Base-by-base conservation (phyloP, 2,888 invertebrate species). In the Agriotes lineatus region DNA sequence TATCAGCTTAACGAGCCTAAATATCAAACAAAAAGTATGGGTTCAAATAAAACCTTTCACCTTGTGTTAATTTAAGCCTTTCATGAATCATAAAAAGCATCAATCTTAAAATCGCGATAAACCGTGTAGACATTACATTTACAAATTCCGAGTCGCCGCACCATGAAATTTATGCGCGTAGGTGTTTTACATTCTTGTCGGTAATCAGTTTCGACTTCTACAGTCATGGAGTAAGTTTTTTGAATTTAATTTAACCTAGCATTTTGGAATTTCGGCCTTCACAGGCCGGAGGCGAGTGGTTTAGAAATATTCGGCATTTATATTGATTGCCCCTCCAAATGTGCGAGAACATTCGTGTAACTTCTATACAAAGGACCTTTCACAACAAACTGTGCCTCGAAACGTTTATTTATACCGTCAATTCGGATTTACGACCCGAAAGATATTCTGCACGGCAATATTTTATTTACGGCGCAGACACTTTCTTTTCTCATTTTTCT, bases 401-500 rank as follows among this genome's bases (percentile, higher is more conserved):
- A 72, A 71, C 71, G 70, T 71, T 75, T 75, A 70, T 74, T 71
- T 74, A 62, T 62, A 66, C 70, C 70, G 72, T 71, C 73, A 72
- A 75, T 73, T 70, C 44, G 61, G 64, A 75, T 75, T 75, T 75
- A 75, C 70, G 70, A 69, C 54, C 58, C 62, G 57, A 58, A 64
- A 63, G 58, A 56, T 50, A 52, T 61, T 61, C 50, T 39, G 25
- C 60, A 44, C 58, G 63, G 65, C 65, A 68, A 63, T 69, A 72
- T 72, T 71, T 74, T 72, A 72, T 72, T 74, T 74, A 73, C 67
- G 70, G 67, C 69, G 59, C 65, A 58, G 65, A 67, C 71, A 73
- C 70, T 64, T 75, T 77, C 72, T 71, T 69, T 72, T 72, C 76
- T 70, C 75, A 72, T 75, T 78, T 78, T 78, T 78, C 77, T 77